Percentiles rank a stretch among this genome's conserved stretches.
phyloP scores from a whole-genome alignment of 2,888 invertebrate genomes.

The Eledona agricola region DNA sequence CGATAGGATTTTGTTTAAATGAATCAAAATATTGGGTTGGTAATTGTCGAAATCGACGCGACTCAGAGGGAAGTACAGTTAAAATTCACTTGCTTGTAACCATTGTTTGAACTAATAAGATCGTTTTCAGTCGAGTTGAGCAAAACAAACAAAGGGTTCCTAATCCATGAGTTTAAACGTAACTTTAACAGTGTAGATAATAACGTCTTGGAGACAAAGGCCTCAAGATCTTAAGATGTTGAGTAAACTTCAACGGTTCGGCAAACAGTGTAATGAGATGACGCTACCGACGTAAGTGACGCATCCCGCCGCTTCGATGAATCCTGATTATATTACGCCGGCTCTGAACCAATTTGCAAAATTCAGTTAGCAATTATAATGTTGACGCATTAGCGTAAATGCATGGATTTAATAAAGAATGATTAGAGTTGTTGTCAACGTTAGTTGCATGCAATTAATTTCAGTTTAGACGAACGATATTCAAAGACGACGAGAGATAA shows the following conservation, averaged over 20 bases:
- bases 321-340: slow-evolving; percentile 49
- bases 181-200: slow-evolving; percentile 48
- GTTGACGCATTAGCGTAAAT: slow-evolving; percentile 16
- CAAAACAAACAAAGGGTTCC: slow-evolving; percentile 55
- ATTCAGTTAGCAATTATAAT: slow-evolving; percentile 21
- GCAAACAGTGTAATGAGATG: slow-evolving; percentile 55
- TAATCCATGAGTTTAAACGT: slow-evolving; percentile 51
- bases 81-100: slow-evolving; percentile 26
- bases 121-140: slow-evolving; percentile 55
- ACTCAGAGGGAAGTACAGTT: slow-evolving; percentile 26
- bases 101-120: slow-evolving; percentile 54
- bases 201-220: slow-evolving; percentile 53
- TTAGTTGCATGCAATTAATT: slow-evolving; percentile 7
- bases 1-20: no score
- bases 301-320: slow-evolving; percentile 43
- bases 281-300: slow-evolving; percentile 42
- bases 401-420: slow-evolving; percentile 13
- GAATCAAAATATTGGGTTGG: slow-evolving; percentile 2
- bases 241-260: slow-evolving; percentile 53
- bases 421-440: slow-evolving; percentile 2
- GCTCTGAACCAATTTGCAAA: slow-evolving; percentile 33
- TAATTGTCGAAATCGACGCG: not conserved
- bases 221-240: slow-evolving; percentile 50
- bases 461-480: not conserved
- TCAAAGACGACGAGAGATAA: slow-evolving; percentile 31